Conservation (phyloP, 2,888 invertebrate genomes). For the Bellardia bayeri region DNA sequence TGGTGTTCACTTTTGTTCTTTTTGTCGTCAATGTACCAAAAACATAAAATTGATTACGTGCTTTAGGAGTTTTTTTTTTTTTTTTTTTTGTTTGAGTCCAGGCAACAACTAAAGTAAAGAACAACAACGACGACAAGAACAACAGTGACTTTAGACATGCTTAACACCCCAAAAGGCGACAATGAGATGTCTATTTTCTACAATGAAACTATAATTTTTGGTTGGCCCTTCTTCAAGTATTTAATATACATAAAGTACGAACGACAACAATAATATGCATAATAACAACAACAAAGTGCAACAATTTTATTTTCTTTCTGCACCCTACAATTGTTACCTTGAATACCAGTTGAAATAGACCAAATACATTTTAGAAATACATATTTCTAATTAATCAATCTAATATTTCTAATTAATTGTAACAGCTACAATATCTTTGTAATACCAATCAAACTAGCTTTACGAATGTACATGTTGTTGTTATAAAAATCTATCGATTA, state of each 20-base stretch:
- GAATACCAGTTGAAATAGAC: not conserved
- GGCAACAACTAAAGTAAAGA: conserved; percentile 41
- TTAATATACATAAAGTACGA: conserved; percentile 54
- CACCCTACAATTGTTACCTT: conserved; percentile 15
- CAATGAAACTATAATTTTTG: conserved; percentile 73
- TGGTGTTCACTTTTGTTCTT: conserved; percentile 44
- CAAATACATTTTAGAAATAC: not conserved
- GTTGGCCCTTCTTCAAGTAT: conserved; percentile 70
- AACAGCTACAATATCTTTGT: too few relatives aligned
- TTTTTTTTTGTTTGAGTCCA: conserved; percentile 59
- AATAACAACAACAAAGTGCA: conserved; percentile 41
- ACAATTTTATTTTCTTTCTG: conserved; percentile 43
- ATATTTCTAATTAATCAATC: too few relatives aligned
- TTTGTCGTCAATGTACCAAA: conserved; percentile 55
- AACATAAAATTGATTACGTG: conserved; percentile 72
- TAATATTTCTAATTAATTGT: too few relatives aligned
- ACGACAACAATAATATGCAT: conserved; percentile 42
- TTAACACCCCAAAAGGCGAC: conserved; percentile 75
- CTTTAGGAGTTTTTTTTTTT: conserved; percentile 59
- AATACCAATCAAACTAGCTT: too few relatives aligned
- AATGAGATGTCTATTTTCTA: conserved; percentile 76
- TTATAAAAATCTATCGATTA: too few relatives aligned
- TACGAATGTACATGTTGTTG: too few relatives aligned
- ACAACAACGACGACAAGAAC: conserved; percentile 79
- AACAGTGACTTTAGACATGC: conserved; percentile 77